Evolutionary conservation across 35 echinoderm and acorn worm species (phyloP), one percentile per base, ranked within the genome.

Genomic region (Eucidaris tribuloides): DNA sequence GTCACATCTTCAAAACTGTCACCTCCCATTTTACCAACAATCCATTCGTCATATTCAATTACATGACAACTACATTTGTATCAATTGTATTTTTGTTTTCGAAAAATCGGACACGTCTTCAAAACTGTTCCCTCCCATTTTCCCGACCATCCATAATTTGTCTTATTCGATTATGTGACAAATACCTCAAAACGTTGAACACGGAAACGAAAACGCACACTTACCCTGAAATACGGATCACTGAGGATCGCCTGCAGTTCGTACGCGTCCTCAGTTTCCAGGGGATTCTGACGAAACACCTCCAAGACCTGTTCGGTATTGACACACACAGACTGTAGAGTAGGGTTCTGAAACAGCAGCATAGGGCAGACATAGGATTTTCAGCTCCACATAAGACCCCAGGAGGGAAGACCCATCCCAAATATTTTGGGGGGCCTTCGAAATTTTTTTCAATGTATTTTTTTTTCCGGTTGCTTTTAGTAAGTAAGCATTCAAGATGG

Each of bases 171-270:
- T n/a, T n/a, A n/a, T n/a, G n/a, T n/a, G n/a, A n/a, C n/a, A n/a
- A n/a, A n/a, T n/a, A n/a, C n/a, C n/a, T n/a, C n/a, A n/a, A n/a
- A n/a, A n/a, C n/a, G n/a, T n/a, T n/a, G n/a, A 39, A 39, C 15
- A 39, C 37, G 11, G 71, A 77, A 18, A 42, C 5, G 43, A 13
- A 42, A 41, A 11, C 3, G 3, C 22, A 3, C 34, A 56, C 84
- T 93, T 88, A 98, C 95, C 83, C 85, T 98, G 50, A 98, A 92
- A 59, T 98, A 84, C n/a, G 95, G 95, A 42, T 98, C 86, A 42
- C 81, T 58, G 19, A 98, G 65, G 44, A 98, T 93, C 35, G 74
- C 78, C 70, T 98, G 90, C 1, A 98, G 79, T 50, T 98, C 95
- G 42, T 89, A 84, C 29, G 64, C 87, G 32, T 98, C 85, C 36